These are phyloP conservation scores for Oegoconia quadripuncta DNA, from an alignment of 2,888 invertebrate species.

Conservation along the genomic window DNA sequence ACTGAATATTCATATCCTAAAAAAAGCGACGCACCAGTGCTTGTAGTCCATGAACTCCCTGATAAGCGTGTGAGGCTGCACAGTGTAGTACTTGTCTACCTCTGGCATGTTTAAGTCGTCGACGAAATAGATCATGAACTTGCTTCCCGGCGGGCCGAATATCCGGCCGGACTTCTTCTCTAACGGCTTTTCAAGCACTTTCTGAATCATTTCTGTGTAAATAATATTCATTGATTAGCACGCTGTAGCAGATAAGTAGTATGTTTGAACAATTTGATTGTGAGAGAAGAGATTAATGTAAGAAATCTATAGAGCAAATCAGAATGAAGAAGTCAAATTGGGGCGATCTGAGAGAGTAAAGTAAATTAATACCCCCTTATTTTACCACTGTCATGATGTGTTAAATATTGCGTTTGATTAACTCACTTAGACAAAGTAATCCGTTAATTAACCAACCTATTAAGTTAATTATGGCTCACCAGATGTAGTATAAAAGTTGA, in stretches of 20 bases:
- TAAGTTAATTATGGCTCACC: too few species aligned
- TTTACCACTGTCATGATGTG: too few species aligned
- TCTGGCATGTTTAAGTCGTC: constrained; percentile 99
- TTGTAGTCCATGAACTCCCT: constrained; percentile 95
- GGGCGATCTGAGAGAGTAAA: too few species aligned
- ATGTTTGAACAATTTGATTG: too few species aligned
- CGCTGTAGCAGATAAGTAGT: neutral
- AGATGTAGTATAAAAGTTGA: constrained; percentile 97
- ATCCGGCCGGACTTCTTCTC: constrained; percentile 97
- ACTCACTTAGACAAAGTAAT: too few species aligned
- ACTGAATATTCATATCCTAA: neutral
- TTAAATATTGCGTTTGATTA: too few species aligned
- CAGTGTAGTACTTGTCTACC: constrained; percentile 95
- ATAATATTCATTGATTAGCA: neutral
- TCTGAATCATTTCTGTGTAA: constrained; percentile 87
- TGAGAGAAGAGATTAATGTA: too few species aligned
- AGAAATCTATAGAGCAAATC: too few species aligned
- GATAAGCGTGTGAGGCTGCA: constrained; percentile 95
- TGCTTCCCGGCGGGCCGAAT: constrained; percentile 94
- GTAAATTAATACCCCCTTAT: too few species aligned
- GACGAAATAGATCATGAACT: constrained; percentile 94
- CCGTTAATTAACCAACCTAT: too few species aligned
- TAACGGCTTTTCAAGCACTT: constrained; percentile 91
- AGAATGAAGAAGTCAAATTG: too few species aligned
- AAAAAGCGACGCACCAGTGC: constrained; percentile 84